Base-by-base conservation (phyloP, 2,797 vertebrate genomes). In the Momotus momota region DNA sequence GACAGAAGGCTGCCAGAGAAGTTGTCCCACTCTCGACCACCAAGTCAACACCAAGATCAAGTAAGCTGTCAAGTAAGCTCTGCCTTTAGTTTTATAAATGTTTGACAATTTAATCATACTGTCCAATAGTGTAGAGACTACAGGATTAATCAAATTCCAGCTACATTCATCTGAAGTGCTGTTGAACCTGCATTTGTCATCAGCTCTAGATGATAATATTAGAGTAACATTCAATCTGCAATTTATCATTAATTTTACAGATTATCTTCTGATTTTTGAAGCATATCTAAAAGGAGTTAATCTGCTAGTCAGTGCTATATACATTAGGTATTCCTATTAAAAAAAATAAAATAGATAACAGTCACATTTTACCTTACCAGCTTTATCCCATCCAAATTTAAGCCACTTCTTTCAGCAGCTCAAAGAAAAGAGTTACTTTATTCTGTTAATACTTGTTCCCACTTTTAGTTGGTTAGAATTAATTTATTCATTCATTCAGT, bases 1-100 rank as follows among this genome's bases (percentile, higher is more conserved):
- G 99, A 99, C 94, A 97, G 98, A 96, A 99, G 99, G 98, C 98
- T 99, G 20, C 98, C 99, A 97, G 98, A 98, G 97, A 97, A 96
- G 96, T 81, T 98, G 90, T 64, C 98, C 81, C 98, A 98, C 88
- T 97, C 97, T 85, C 97, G 97, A 81, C 98, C 98, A 67, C 95
- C 96, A 75, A 98, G 98, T 93, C 98, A 98, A 88, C 98, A 98
- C 93, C 98, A 98, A 96, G 98, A 98, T 65, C 98, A 98, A 97
- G 97, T 98, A 98, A 98, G 98, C 82, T 96, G 41, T 74, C 98
- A 98, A 97, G 98, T 98, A 98, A 98, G 97, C 81, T 57, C 9
- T 66, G 35, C 45, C 64, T 95, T 88, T 61, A 86, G 84, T 86
- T 94, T 93, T 86, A 74, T 54, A 60, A 70, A 45, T 88, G 4